Evolutionary conservation across 1,140 invertebrate genomes (phyloP).

Genomic region (Chrysomallon squamiferum): DNA sequence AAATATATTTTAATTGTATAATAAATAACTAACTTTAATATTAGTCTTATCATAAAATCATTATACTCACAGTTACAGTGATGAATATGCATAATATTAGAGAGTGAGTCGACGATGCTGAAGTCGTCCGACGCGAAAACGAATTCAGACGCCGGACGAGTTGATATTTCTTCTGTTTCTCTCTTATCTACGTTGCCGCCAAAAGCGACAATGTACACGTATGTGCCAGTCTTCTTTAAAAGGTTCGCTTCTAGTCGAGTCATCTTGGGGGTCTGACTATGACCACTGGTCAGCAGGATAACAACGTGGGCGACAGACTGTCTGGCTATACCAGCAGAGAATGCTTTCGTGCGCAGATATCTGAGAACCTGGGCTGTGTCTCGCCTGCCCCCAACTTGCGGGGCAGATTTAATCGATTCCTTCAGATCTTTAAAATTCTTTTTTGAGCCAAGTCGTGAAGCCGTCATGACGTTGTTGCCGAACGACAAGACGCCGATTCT

Average conservation of each 20-base stretch:
- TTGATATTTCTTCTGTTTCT: conserved; percentile 27
- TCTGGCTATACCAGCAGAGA: conserved; percentile 16
- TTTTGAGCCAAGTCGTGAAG: conserved; percentile 12
- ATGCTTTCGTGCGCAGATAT: conserved; percentile 19
- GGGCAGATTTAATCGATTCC: conserved; percentile 9
- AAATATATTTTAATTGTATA: no score
- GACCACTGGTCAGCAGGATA: conserved; percentile 36
- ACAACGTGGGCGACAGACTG: conserved; percentile 25
- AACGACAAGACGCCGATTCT: conserved; percentile 32
- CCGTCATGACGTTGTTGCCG: conserved; percentile 13
- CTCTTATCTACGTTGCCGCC: conserved; percentile 17
- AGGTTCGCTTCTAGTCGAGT: conserved; percentile 21
- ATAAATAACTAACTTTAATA: no score
- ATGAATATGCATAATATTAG: conserved; percentile 10
- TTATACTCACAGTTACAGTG: conserved; percentile 20
- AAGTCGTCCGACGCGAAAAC: conserved; percentile 1
- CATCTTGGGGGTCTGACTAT: conserved; percentile 15
- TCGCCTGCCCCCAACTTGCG: conserved; percentile 23
- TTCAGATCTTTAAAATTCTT: conserved; percentile 18
- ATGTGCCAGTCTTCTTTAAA: conserved; percentile 21
- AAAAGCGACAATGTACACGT: conserved; percentile 33
- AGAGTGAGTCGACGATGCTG: conserved; percentile 11
- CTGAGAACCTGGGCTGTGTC: conserved; percentile 25
- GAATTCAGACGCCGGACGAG: conserved; percentile 7
- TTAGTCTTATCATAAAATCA: no score